Percentiles rank a stretch among this genome's conserved stretches.
Conservation (phyloP, 2,888 invertebrate genomes). For the Agrochola lychnidis region DNA sequence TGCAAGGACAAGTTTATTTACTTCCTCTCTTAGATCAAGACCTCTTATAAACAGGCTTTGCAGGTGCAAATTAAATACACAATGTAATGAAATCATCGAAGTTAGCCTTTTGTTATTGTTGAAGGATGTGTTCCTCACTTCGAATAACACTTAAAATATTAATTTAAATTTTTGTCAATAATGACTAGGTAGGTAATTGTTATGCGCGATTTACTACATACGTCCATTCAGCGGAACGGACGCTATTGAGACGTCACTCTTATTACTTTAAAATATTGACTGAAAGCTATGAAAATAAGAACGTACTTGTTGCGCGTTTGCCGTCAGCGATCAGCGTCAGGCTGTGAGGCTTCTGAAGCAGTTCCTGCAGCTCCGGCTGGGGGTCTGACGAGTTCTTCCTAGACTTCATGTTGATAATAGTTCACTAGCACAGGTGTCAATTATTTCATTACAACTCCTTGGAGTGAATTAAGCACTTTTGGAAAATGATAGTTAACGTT, state of each 20-base stretch:
- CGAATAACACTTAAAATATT: slow-evolving; percentile 61
- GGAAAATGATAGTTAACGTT: slow-evolving; percentile 36
- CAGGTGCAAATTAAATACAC: slow-evolving; percentile 35
- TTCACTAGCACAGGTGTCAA: slow-evolving; percentile 72
- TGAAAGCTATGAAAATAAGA: slow-evolving; percentile 70
- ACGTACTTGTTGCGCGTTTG: slow-evolving; percentile 84
- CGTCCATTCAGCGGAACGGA: slow-evolving; percentile 82
- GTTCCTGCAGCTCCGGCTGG: slow-evolving; percentile 85
- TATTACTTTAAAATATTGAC: slow-evolving; percentile 69
- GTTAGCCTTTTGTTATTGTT: slow-evolving; percentile 38
- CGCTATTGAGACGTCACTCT: slow-evolving; percentile 79
- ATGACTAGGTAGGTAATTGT: slow-evolving; percentile 70
- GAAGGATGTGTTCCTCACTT: slow-evolving; percentile 61
- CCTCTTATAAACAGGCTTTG: slow-evolving; percentile 32
- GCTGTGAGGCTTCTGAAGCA: slow-evolving; percentile 82
- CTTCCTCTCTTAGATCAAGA: slow-evolving; percentile 51
- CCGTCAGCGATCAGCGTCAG: slow-evolving; percentile 74
- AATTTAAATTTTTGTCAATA: slow-evolving; percentile 72
- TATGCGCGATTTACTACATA: slow-evolving; percentile 75
- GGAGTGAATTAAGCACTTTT: slow-evolving; percentile 53
- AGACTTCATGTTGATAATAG: slow-evolving; percentile 78
- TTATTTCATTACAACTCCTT: slow-evolving; percentile 66
- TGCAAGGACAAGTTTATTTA: slow-evolving; percentile 61
- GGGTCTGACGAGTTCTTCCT: slow-evolving; percentile 73
- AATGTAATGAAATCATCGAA: slow-evolving; percentile 32